Evolutionary conservation across 2,797 vertebrate genomes (phyloP).

Genomic region (Thamnophis elegans): DNA sequence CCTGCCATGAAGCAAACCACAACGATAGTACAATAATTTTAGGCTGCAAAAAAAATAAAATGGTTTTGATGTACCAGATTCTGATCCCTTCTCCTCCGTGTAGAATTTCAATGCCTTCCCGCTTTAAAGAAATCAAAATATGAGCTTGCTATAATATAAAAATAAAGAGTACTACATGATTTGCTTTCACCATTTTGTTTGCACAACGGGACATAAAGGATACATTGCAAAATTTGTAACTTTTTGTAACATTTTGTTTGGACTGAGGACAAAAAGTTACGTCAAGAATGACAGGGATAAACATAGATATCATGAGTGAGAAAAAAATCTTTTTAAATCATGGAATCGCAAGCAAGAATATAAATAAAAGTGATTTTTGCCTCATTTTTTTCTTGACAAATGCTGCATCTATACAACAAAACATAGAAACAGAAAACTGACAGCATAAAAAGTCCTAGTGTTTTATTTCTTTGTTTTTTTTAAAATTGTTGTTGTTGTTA

Average conservation of each 20-base stretch:
- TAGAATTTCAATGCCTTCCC: neutral
- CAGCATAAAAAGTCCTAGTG: too few relatives aligned
- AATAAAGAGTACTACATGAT: neutral
- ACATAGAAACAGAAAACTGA: too few relatives aligned
- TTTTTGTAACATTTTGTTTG: neutral
- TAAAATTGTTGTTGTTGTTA: too few relatives aligned
- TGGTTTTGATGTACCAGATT: neutral
- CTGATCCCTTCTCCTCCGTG: neutral
- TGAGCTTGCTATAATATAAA: neutral
- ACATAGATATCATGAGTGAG: neutral
- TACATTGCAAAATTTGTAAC: neutral
- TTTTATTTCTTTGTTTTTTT: too few relatives aligned
- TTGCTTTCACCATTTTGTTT: neutral
- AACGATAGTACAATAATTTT: neutral
- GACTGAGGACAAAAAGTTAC: neutral
- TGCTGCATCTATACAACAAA: neutral
- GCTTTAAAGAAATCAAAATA: neutral
- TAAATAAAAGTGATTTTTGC: neutral
- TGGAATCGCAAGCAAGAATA: too few relatives aligned
- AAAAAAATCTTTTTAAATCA: neutral
- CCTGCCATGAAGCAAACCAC: slow-evolving; percentile 59
- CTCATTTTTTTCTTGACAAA: neutral
- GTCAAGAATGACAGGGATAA: neutral
- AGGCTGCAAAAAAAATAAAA: neutral
- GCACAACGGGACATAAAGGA: neutral